Base-by-base conservation (phyloP, 2,113 vertebrate genomes). In the Speoplatyrhinus poulsoni region DNA sequence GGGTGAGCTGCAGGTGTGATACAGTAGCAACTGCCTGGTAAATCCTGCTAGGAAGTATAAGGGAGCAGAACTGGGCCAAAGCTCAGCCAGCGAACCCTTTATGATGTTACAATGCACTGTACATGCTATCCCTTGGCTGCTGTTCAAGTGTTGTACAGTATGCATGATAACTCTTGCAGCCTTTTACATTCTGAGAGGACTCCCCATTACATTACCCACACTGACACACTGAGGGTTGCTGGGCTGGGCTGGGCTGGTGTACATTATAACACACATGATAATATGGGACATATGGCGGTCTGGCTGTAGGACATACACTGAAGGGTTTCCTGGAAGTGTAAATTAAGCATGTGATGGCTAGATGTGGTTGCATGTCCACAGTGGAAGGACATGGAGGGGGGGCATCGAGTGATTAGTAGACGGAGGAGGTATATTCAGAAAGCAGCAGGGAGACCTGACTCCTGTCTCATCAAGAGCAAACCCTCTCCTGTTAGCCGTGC, bases 401-500 rank as follows among this genome's bases (percentile, higher is more conserved):
- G 9, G 9, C 9, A 52, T 3, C 3, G 9, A 52, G 13, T 52
- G 49, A 52, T 3, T 11, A 50, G n/a, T 57, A 76, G 67, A 70
- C 70, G 52, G 75, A 76, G 50, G 57, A 84, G 64, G 69, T 74
- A 70, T 47, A 63, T 68, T 81, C 64, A 47, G 62, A 71, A 82
- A 77, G 76, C 68, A 83, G 78, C 74, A 79, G 75, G 78, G 79
- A 67, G 56, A 9, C 57, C 82, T 65, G 78, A 85, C 82, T 89
- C 75, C 58, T 70, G 83, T 80, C 81, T 84, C 63, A 57, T 70
- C 61, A 61, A 82, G 62, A 76, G 76, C 60, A 62, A 26, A 73
- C 72, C 47, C 70, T 70, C 58, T 77, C 47, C 74, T 68, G 74
- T 77, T 77, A 69, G 68, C 75, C 73, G 73, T 91, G 91, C 91